Percentiles rank a stretch among this genome's conserved stretches.
Conservation (phyloP, 1,140 invertebrate genomes). For the Drosophila micromelanica region DNA sequence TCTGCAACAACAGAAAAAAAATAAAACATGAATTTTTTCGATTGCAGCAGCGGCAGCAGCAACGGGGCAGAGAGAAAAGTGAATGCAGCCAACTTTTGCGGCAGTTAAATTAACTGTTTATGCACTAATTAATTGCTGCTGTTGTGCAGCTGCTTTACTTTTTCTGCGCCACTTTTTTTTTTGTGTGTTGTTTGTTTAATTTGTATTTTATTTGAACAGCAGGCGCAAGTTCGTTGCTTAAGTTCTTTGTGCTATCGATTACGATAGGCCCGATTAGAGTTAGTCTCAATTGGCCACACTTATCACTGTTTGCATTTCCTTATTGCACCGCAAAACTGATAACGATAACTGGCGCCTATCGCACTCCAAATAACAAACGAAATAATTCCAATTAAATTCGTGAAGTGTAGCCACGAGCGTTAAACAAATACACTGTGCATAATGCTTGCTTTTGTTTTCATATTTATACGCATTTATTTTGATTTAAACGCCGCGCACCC, state of each 20-base stretch:
- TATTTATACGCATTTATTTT: constrained; percentile 74
- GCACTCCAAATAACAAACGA: constrained; percentile 1
- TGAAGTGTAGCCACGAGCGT: neutral
- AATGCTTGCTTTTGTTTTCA: constrained; percentile 63
- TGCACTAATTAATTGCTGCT: constrained; percentile 81
- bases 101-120: constrained; percentile 78
- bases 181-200: constrained; percentile 1
- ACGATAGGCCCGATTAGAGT: constrained; percentile 6
- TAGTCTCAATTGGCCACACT: constrained; percentile 3
- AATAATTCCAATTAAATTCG: constrained; percentile 13
- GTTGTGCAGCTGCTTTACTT: constrained; percentile 40
- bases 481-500: constrained; percentile 56
- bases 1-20: constrained; percentile 39
- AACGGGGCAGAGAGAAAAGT: constrained; percentile 58
- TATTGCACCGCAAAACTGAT: constrained; percentile 1
- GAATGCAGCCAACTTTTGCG: constrained; percentile 60
- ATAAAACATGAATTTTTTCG: constrained; percentile 13
- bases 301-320: constrained; percentile 14
- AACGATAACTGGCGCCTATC: constrained; percentile 10
- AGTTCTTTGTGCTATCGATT: constrained; percentile 59
- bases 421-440: neutral
- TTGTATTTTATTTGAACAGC: neutral
- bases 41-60: constrained; percentile 31
- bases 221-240: constrained; percentile 66
- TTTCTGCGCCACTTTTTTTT: constrained; percentile 8